phyloP scores from a whole-genome alignment of 2,797 vertebrate genomes.

The Enteromius argenteus region DNA sequence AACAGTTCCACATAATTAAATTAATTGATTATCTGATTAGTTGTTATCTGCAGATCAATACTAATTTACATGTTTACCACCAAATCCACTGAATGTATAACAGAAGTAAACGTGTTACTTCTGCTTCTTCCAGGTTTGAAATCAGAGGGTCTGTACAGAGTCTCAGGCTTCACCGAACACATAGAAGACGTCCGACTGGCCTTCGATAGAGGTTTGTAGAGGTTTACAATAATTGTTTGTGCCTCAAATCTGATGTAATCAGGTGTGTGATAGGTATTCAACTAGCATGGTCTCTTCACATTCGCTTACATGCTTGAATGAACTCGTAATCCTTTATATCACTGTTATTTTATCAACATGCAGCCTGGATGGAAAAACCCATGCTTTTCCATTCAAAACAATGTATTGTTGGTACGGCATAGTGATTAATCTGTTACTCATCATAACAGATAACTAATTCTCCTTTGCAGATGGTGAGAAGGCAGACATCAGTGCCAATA shows the following conservation, averaged over 20 bases:
- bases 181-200: constrained; percentile 94
- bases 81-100: too few relatives aligned
- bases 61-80: neutral
- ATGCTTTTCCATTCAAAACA: constrained; percentile 20
- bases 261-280: neutral
- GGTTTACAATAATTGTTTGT: constrained; percentile 7
- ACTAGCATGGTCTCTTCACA: neutral
- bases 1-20: neutral
- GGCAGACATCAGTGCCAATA: constrained; percentile 90
- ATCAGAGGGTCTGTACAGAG: constrained; percentile 96
- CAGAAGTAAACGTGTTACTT: constrained; percentile 13
- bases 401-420: neutral
- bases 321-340: neutral
- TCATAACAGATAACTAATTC: constrained; percentile 30
- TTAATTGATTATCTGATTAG: neutral
- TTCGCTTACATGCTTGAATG: neutral
- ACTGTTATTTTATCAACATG: constrained; percentile 15
- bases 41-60: neutral
- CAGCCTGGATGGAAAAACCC: neutral
- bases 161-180: constrained; percentile 97
- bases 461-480: constrained; percentile 90
- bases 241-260: neutral
- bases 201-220: constrained; percentile 92
- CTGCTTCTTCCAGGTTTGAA: constrained; percentile 83
- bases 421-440: constrained; percentile 3